These are phyloP conservation scores for Psylliodes chrysocephalus DNA, from an alignment of 2,888 invertebrate species.

Conservation along the genomic window DNA sequence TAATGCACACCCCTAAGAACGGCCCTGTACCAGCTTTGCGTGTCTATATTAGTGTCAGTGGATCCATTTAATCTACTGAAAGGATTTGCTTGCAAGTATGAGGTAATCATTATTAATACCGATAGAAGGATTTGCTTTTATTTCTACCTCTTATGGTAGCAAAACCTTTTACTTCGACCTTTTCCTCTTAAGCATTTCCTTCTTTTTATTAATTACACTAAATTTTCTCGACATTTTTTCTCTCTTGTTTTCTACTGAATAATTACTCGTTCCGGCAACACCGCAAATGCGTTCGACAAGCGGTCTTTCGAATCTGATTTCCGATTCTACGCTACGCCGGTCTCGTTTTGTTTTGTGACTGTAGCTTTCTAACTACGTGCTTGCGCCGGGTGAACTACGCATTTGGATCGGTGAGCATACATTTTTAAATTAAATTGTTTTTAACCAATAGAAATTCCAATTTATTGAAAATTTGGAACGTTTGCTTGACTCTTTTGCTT, in stretches of 20 bases:
- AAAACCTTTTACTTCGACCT: too few species aligned
- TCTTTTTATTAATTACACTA: too few species aligned
- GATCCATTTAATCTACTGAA: too few species aligned
- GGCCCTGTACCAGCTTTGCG: too few species aligned
- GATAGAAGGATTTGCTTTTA: too few species aligned
- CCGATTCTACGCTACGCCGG: conserved; percentile 25
- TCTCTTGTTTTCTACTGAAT: too few species aligned
- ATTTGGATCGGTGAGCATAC: conserved; percentile 53
- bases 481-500: neutral
- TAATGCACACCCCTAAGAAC: too few species aligned
- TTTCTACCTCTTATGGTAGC: too few species aligned
- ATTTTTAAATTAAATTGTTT: conserved; percentile 21
- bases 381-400: conserved; percentile 54
- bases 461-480: neutral
- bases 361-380: conserved; percentile 49
- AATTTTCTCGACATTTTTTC: neutral
- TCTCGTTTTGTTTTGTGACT: conserved; percentile 20
- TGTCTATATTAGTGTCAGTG: too few species aligned
- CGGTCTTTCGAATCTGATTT: conserved; percentile 27
- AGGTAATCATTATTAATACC: too few species aligned
- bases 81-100: too few species aligned
- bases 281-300: conserved; percentile 23
- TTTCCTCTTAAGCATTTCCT: too few species aligned
- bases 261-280: conserved; percentile 3
- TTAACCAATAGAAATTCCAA: neutral